These are phyloP conservation scores for Fistularia tabacaria DNA, from an alignment of 2,797 vertebrate species.

Conservation along the genomic window DNA sequence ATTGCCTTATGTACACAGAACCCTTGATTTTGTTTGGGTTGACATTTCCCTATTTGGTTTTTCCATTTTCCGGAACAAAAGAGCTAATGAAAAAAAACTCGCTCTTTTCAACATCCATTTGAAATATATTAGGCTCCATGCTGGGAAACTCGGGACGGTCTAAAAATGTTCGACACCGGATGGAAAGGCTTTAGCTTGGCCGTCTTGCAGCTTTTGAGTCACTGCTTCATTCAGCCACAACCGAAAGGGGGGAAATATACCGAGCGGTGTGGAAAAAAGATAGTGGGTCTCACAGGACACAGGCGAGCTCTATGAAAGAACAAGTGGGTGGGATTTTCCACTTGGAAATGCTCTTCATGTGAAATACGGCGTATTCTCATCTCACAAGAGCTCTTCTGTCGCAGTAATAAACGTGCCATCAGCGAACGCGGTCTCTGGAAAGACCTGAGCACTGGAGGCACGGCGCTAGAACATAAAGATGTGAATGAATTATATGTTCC, in stretches of 20 bases:
- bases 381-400: conserved; percentile 37
- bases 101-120: conserved; percentile 45
- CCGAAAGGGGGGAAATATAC: conserved; percentile 47
- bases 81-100: conserved; percentile 36
- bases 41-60: conserved; percentile 28
- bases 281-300: conserved; percentile 47
- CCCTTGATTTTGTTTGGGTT: conserved; percentile 27
- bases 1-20: conserved; percentile 7
- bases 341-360: conserved; percentile 38
- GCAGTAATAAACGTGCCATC: conserved; percentile 36
- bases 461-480: too few species aligned
- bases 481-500: conserved; percentile 9
- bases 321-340: conserved; percentile 63
- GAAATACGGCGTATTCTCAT: conserved; percentile 30
- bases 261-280: conserved; percentile 51
- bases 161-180: conserved; percentile 59
- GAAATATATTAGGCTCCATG: conserved; percentile 48
- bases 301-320: conserved; percentile 22
- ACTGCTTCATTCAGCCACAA: conserved; percentile 30
- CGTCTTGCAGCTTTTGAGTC: conserved; percentile 44
- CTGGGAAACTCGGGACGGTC: conserved; percentile 45
- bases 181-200: conserved; percentile 60
- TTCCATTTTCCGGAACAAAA: conserved; percentile 15
- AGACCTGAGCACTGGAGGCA: background rate
- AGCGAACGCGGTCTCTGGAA: conserved; percentile 23